Conservation (phyloP, 1,140 invertebrate genomes). For the Scaptomyza graminum region DNA sequence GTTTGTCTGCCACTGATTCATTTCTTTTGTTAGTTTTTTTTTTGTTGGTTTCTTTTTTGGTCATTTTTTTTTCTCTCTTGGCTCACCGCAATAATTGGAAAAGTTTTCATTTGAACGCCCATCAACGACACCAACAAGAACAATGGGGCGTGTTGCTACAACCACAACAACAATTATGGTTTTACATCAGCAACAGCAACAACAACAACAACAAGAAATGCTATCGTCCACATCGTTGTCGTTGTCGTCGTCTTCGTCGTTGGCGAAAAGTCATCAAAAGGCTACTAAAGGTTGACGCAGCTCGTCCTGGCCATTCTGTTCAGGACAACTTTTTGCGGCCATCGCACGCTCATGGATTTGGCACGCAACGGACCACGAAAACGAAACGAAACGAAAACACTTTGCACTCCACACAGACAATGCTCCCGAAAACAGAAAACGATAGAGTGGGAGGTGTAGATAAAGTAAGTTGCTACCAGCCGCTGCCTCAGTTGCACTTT, state of each 20-base stretch:
- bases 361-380: slow-evolving; percentile 78
- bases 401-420: slow-evolving; percentile 44
- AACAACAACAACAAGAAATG: slow-evolving; percentile 12
- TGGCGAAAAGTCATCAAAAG: slow-evolving; percentile 79
- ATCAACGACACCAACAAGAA: slow-evolving; percentile 80
- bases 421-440: background rate
- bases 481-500: slow-evolving; percentile 38
- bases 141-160: slow-evolving; percentile 71
- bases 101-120: slow-evolving; percentile 81
- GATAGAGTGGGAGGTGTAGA: background rate
- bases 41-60: slow-evolving; percentile 21
- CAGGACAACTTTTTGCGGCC: slow-evolving; percentile 73
- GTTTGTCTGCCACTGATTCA: slow-evolving; percentile 71
- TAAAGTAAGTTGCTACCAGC: slow-evolving; percentile 20
- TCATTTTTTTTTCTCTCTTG: slow-evolving; percentile 28
- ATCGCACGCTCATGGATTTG: slow-evolving; percentile 79
- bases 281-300: slow-evolving; percentile 80
- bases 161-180: slow-evolving; percentile 56
- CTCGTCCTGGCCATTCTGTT: slow-evolving; percentile 61
- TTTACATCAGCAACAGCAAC: slow-evolving; percentile 50
- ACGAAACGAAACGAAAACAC: slow-evolving; percentile 74
- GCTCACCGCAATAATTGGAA: slow-evolving; percentile 80
- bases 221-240: slow-evolving; percentile 1
- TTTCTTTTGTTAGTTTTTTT: slow-evolving; percentile 35
- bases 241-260: slow-evolving; percentile 4